These are phyloP conservation scores for Dendrolimus punctatus DNA, from an alignment of 1,140 invertebrate species.

Conservation along the genomic window DNA sequence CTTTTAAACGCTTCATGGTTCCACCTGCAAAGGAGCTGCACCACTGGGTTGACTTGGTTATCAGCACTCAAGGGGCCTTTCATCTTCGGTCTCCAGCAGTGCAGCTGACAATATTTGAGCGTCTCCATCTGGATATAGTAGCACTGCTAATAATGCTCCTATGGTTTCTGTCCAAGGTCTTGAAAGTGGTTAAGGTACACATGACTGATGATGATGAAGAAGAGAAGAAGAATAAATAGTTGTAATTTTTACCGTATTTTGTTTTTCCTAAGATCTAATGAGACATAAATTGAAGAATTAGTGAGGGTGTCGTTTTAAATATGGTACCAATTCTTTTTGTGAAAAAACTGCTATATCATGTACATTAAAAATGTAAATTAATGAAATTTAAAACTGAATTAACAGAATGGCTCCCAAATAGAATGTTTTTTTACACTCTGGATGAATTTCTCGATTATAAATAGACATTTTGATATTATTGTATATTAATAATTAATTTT, in stretches of 20 bases:
- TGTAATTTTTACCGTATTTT: neutral
- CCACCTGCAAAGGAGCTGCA: constrained; percentile 25
- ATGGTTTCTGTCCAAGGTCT: constrained; percentile 32
- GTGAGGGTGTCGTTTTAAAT: too few relatives aligned
- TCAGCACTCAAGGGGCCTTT: constrained; percentile 26
- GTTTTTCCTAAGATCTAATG: neutral
- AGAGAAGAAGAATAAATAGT: constrained; percentile 15
- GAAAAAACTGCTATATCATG: too few relatives aligned
- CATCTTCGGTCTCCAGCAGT: constrained; percentile 29
- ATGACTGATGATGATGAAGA: constrained; percentile 5
- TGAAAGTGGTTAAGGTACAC: constrained; percentile 27
- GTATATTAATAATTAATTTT: too few relatives aligned
- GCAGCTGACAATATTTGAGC: constrained; percentile 16
- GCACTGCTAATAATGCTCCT: constrained; percentile 17
- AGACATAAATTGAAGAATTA: too few relatives aligned
- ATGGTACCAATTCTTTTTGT: too few relatives aligned
- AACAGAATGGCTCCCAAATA: too few relatives aligned
- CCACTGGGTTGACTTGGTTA: constrained; percentile 30
- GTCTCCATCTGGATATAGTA: constrained; percentile 25
- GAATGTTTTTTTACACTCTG: too few relatives aligned
- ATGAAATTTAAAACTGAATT: too few relatives aligned
- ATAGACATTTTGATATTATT: too few relatives aligned
- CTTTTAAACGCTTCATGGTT: constrained; percentile 25
- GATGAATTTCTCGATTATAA: too few relatives aligned
- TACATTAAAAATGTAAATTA: too few relatives aligned